A percentile compares a stretch with the other conserved stretches of the same genome.
These are phyloP conservation scores for Cichladusa arquata DNA, from an alignment of 2,113 vertebrate genomes.

Conservation along the genomic window DNA sequence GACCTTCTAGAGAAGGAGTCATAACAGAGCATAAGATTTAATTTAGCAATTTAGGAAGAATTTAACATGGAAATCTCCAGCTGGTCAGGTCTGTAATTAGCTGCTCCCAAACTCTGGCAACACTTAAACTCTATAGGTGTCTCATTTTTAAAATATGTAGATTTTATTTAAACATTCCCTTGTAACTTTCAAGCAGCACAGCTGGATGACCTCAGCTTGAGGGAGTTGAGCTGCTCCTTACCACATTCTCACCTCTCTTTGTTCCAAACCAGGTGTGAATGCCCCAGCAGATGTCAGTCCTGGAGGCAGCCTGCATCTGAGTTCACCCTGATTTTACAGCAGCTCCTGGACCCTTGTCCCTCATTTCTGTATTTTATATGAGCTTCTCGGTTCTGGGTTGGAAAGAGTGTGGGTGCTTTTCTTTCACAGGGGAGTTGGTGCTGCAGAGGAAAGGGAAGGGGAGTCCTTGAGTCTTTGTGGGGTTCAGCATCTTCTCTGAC, in stretches of 20 bases:
- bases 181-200: background rate
- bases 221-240: background rate
- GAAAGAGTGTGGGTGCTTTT: background rate
- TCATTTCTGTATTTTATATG: fast-evolving
- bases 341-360: fast-evolving
- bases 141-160: background rate
- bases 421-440: fast-evolving
- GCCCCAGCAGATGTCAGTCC: background rate
- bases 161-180: background rate
- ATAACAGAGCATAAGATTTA: background rate
- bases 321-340: background rate
- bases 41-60: background rate
- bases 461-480: background rate
- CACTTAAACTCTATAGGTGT: background rate
- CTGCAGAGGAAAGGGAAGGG: background rate
- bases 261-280: background rate
- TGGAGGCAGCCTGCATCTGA: background rate
- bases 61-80: background rate
- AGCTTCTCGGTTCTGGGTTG: background rate
- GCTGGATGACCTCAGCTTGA: background rate
- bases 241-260: background rate
- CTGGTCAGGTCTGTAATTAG: background rate
- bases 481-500: background rate
- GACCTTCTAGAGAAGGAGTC: background rate
- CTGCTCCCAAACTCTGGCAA: background rate